Evolutionary conservation across 2,888 invertebrate genomes (phyloP), one percentile per base, ranked within the genome.

Genomic region (Brenthis daphne): DNA sequence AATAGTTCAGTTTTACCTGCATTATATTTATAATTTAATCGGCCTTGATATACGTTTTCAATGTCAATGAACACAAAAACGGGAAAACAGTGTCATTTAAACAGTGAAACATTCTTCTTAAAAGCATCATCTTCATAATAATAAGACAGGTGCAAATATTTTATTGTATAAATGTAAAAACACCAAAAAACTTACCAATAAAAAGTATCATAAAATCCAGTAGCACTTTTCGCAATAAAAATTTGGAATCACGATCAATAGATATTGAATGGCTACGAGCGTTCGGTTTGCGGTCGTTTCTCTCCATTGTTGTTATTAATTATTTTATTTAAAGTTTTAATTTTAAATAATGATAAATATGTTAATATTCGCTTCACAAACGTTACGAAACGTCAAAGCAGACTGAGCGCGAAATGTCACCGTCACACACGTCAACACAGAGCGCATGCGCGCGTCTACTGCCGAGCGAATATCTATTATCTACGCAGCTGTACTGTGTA

Each of bases 161-260:
- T 33, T 14, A 53, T 55, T 50, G 2, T 29, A 64, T 16, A 47
- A 56, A 29, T 53, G 57, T 37, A 70, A 57, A 65, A 60, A 57
- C 24, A 37, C 13, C 66, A 64, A 65, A 20, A 73, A 75, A 94
- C 95, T 95, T 89, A 96, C 96, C 95, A 82, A 95, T 93, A 80
- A 95, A 92, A 71, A 96, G 82, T 78, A 96, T 94, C 70, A 93
- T 79, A 79, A 96, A 91, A 92, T 96, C 96, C 83, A 95, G 86
- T 75, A 94, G 82, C 77, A 96, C 93, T 90, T 96, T 96, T 80
- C 94, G 93, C 79, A 95, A 83, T 79, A 95, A 89, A 77, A 90
- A 87, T 83, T 88, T 93, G 56, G 94, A 90, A 77, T 94, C 93
- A 79, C 93, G 90, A 80, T 94, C 94, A 88, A 94, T 92, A 60